Evolutionary conservation across 2,113 vertebrate species (phyloP).

Genomic region (Notothenia coriiceps): DNA sequence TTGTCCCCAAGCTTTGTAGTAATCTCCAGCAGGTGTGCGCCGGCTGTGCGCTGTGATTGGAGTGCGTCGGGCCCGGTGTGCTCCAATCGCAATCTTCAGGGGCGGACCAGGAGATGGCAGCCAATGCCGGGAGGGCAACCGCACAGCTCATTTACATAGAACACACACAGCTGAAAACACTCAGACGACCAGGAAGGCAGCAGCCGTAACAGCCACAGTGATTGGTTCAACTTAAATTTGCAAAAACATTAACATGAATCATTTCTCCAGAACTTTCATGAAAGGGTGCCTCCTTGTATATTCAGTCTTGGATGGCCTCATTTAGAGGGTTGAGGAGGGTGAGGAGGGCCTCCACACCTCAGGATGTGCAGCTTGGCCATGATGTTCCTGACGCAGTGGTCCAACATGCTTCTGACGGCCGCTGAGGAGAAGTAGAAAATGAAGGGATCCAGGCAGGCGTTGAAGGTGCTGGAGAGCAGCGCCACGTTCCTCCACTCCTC

Average conservation of each 20-base stretch:
- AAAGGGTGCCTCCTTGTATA: conserved; percentile 24
- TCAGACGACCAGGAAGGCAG: too few relatives aligned
- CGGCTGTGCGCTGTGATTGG: too few relatives aligned
- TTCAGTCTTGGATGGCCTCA: conserved; percentile 9
- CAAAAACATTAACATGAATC: background rate
- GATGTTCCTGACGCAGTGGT: conserved; percentile 64
- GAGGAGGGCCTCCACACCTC: conserved; percentile 25
- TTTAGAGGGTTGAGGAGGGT: background rate
- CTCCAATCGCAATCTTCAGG: too few relatives aligned
- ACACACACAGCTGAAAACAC: too few relatives aligned
- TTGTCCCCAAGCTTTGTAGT: too few relatives aligned
- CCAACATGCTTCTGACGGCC: conserved; percentile 74
- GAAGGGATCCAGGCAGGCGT: conserved; percentile 85
- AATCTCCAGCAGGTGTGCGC: too few relatives aligned
- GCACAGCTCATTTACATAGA: too few relatives aligned
- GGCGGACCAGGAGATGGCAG: too few relatives aligned
- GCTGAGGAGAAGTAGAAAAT: conserved; percentile 86
- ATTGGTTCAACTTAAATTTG: background rate
- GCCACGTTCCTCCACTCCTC: conserved; percentile 79
- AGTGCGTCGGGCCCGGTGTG: too few relatives aligned
- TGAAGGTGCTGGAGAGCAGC: conserved; percentile 81
- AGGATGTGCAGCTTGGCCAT: conserved; percentile 74
- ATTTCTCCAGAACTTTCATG: background rate
- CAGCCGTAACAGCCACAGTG: too few relatives aligned
- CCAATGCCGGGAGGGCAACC: too few relatives aligned